Base-by-base conservation (phyloP, 2,888 invertebrate species). In the Apocheima hispidaria region DNA sequence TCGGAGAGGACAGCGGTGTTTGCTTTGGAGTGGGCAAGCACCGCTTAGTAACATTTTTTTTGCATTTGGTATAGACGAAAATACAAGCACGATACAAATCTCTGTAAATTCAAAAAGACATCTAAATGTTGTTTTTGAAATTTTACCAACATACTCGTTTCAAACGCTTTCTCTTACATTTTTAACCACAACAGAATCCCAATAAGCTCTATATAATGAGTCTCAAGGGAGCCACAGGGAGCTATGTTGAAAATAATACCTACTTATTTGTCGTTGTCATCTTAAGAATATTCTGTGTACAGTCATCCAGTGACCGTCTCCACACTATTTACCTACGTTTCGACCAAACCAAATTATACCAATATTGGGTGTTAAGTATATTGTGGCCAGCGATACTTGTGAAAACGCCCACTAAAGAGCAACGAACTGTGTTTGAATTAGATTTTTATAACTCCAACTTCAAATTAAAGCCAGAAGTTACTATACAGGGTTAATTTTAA, bases 161-260 rank as follows among this genome's bases (percentile, higher is more conserved):
- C 1, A 23, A 9, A 14, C 41, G 57, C 57, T 18, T 5, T 1
- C 0, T 33, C 14, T 48, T 41, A 28, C 1, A 10, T 26, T 26
- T 50, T 66, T 49, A 20, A 67, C 74, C 69, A 60, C 44, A 43
- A 56, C 46, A 57, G 50, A 69, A 73, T 65, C 65, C 67, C 75
- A 78, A 80, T 84, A 84, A 84, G 80, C 72, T 73, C 68, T 77
- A 77, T 84, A 81, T 85, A 85, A 85, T 84, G 81, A 85, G 78
- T 58, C 82, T 67, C 79, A 9, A 60, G 77, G 74, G 81, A 74
- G 67, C 71, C 71, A 58, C 69, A 66, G 51, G 50, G 64, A 71
- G 69, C 73, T 73, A 73, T 74, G 71, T 72, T 72, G 71, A 68
- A 75, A 79, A 75, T 70, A 73, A 75, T 72, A 61, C 35, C 46